A percentile compares a stretch with the other conserved stretches of the same genome.
These are phyloP conservation scores for Fukomys damarensis DNA, from an alignment of 2,113 vertebrate genomes.

Conservation along the genomic window DNA sequence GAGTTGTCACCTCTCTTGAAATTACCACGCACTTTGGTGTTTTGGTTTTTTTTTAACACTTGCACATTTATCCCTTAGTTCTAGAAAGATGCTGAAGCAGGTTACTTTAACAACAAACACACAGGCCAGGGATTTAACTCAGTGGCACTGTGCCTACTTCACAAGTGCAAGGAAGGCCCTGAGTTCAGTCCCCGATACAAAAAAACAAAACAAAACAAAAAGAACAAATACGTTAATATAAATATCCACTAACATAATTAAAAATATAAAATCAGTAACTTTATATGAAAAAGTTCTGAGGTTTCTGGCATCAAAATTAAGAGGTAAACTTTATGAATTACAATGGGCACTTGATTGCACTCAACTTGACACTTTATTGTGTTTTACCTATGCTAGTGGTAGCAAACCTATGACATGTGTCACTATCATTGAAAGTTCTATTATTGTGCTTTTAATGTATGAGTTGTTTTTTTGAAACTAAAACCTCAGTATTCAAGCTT, in stretches of 20 bases:
- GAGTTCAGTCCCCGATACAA: too few relatives aligned
- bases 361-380: background rate
- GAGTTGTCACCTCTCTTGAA: background rate
- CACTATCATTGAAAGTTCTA: too few relatives aligned
- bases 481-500: too few relatives aligned
- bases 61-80: background rate
- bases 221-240: background rate
- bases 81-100: background rate
- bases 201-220: too few relatives aligned
- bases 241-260: background rate
- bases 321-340: conserved; percentile 16
- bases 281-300: background rate
- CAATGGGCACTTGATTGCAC: background rate
- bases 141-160: too few relatives aligned
- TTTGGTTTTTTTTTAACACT: conserved; percentile 14
- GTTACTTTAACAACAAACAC: too few relatives aligned
- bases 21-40: background rate
- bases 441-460: too few relatives aligned
- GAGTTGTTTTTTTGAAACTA: too few relatives aligned
- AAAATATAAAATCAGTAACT: background rate
- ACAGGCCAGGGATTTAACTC: too few relatives aligned
- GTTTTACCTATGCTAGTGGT: background rate
- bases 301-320: conserved; percentile 45
- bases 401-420: too few relatives aligned
- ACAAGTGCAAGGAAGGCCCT: too few relatives aligned